Percentiles rank a stretch among this genome's conserved stretches.
Evolutionary conservation across 37 sponge, comb jelly and placozoan genomes (phyloP).

Genomic region (Tethya wilhelma): DNA sequence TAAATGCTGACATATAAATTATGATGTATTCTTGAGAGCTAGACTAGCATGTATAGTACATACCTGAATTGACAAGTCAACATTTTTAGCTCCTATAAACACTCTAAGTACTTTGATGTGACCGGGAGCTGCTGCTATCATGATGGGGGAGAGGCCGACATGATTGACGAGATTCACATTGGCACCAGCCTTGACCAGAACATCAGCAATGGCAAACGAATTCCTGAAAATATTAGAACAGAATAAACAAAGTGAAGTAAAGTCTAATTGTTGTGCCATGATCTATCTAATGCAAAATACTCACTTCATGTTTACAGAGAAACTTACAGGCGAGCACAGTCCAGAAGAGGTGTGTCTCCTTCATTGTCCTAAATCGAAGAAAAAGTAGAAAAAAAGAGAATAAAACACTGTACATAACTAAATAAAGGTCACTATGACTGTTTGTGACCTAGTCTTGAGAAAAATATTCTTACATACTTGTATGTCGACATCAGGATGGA

Average conservation of each 20-base stretch:
- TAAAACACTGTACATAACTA: background rate
- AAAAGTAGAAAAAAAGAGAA: background rate
- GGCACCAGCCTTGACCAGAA: slow-evolving; percentile 1
- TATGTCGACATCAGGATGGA: too few species aligned
- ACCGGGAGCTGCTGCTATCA: slow-evolving; percentile 6
- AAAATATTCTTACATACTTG: too few species aligned
- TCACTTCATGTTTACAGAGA: too few species aligned
- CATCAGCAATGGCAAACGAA: background rate
- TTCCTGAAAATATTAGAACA: too few species aligned
- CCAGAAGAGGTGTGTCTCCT: slow-evolving; percentile 27
- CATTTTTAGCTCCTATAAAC: background rate
- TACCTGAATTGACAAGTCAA: background rate
- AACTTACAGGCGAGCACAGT: too few species aligned
- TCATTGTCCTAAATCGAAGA: background rate
- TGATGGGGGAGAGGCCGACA: background rate
- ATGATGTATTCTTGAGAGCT: too few species aligned
- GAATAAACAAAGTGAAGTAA: too few species aligned
- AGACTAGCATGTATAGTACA: too few species aligned
- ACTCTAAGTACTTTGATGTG: background rate
- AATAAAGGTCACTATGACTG: background rate
- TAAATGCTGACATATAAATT: too few species aligned
- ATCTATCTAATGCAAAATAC: too few species aligned
- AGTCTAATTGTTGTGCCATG: too few species aligned
- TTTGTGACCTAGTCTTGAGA: too few species aligned
- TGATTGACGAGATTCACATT: background rate